Conservation (phyloP, 2,888 invertebrate species). For the Fragum whitleyi region DNA sequence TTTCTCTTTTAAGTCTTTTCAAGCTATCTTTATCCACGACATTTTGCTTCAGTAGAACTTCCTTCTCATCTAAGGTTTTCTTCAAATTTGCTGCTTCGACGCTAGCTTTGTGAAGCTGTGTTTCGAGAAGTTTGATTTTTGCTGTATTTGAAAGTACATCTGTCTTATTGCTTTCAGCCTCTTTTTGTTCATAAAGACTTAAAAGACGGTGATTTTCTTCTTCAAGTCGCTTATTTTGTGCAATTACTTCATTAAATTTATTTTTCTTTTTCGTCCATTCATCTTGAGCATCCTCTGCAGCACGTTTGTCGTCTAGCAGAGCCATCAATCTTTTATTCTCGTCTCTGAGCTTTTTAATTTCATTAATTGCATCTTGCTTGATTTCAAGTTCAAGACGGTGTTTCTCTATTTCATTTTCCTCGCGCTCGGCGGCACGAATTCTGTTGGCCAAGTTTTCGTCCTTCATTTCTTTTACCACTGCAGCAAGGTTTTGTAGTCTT, state of each 20-base stretch:
- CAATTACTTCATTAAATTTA: slow-evolving; percentile 62
- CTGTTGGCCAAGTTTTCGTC: slow-evolving; percentile 62
- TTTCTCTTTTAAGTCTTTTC: slow-evolving; percentile 50
- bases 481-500: slow-evolving; percentile 47
- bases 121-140: slow-evolving; percentile 57
- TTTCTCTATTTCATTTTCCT: slow-evolving; percentile 63
- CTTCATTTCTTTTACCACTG: slow-evolving; percentile 64
- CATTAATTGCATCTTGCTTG: slow-evolving; percentile 64
- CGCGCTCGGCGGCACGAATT: slow-evolving; percentile 57
- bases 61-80: slow-evolving; percentile 52
- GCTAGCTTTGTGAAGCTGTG: slow-evolving; percentile 41
- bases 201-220: slow-evolving; percentile 59
- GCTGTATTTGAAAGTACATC: slow-evolving; percentile 55
- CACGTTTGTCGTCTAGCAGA: slow-evolving; percentile 58
- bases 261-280: slow-evolving; percentile 60
- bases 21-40: slow-evolving; percentile 41
- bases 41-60: slow-evolving; percentile 44
- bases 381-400: slow-evolving; percentile 63
- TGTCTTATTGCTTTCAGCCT: slow-evolving; percentile 45
- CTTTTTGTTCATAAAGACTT: slow-evolving; percentile 39
- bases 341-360: slow-evolving; percentile 61
- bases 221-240: slow-evolving; percentile 58
- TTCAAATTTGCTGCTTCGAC: slow-evolving; percentile 54
- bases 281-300: slow-evolving; percentile 61
- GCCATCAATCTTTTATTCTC: slow-evolving; percentile 51